Conservation (phyloP, 2,113 vertebrate species). For the Panurus biarmicus region DNA sequence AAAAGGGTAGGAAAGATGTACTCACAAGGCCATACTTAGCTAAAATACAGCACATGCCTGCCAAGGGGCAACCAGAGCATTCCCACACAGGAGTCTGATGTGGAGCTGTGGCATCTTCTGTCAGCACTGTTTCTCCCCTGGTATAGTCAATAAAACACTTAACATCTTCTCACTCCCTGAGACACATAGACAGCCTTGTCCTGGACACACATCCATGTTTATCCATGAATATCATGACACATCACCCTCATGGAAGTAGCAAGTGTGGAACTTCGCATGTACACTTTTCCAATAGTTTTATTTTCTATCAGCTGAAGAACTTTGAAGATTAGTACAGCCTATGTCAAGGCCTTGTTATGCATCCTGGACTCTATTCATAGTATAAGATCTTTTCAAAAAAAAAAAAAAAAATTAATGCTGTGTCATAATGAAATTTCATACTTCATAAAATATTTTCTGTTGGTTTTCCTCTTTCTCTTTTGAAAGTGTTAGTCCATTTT, state of each 20-base stretch:
- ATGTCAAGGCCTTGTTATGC: not conserved
- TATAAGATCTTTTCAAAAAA: not conserved
- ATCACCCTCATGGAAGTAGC: not conserved
- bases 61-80: not conserved
- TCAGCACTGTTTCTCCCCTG: rapidly evolving
- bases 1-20: not conserved
- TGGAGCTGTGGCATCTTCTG: not conserved
- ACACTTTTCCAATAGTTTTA: not conserved
- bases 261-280: rapidly evolving
- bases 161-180: not conserved
- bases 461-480: not conserved
- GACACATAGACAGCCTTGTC: not conserved
- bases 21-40: not conserved
- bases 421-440: not conserved
- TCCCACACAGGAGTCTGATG: not conserved
- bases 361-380: not conserved
- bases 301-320: not conserved
- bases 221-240: too few relatives aligned
- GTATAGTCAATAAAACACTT: not conserved
- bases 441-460: not conserved
- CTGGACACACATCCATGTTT: not conserved
- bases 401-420: rapidly evolving
- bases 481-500: not conserved
- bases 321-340: not conserved
- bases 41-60: not conserved